phyloP scores from a whole-genome alignment of 2,113 vertebrate species.

The Nicator chloris region DNA sequence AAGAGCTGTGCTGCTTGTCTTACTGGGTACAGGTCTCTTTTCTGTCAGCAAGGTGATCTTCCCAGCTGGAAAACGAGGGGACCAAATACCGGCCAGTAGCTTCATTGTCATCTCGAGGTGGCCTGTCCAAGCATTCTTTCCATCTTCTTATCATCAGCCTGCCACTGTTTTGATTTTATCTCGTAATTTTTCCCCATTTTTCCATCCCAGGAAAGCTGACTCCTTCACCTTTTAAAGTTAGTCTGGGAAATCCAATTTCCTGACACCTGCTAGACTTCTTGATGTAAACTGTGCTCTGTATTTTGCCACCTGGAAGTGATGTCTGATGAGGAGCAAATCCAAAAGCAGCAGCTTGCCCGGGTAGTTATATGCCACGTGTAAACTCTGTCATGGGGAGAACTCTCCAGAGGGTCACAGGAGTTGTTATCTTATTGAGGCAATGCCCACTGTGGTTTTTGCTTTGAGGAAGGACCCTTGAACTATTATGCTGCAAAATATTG shows the following conservation, averaged over 20 bases:
- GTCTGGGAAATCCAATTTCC: background rate
- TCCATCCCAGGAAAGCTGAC: background rate
- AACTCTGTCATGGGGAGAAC: background rate
- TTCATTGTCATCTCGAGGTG: background rate
- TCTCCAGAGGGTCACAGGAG: background rate
- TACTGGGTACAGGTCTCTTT: background rate
- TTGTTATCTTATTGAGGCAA: background rate
- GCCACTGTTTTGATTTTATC: background rate
- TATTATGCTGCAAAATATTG: background rate
- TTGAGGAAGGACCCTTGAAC: background rate
- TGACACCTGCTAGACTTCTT: conserved; percentile 24
- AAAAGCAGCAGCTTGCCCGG: conserved; percentile 11
- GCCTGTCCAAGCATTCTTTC: background rate
- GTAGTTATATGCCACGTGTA: background rate
- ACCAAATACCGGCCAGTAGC: background rate
- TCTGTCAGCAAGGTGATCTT: background rate
- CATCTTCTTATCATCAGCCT: background rate
- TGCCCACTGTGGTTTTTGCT: background rate
- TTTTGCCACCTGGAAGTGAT: conserved; percentile 41
- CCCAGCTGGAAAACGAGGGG: background rate
- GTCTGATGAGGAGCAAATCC: conserved; percentile 24
- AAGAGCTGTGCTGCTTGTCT: background rate
- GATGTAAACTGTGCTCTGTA: conserved; percentile 4
- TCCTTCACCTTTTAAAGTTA: background rate
- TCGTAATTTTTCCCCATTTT: background rate